Percentiles rank a stretch among this genome's conserved stretches.
Evolutionary conservation across 2,888 invertebrate species (phyloP).

Genomic region (Oscheius sp.): DNA sequence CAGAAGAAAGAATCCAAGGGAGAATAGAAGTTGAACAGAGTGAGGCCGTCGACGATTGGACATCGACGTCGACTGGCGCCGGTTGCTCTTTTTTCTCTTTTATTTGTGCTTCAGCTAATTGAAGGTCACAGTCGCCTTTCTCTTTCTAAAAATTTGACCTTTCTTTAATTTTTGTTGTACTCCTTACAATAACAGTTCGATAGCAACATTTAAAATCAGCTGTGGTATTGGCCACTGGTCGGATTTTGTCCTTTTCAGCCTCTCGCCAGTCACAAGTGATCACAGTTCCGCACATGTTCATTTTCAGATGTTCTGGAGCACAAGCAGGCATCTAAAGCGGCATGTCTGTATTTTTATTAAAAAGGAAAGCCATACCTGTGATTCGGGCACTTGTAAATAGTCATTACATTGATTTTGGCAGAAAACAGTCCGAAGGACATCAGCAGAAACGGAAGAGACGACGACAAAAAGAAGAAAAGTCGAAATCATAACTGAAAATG

Average conservation of each 20-base stretch:
- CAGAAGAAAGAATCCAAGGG: constrained; percentile 27
- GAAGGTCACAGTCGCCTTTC: constrained; percentile 51
- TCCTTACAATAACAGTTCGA: constrained; percentile 41
- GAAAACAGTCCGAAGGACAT: constrained; percentile 49
- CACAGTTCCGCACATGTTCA: constrained; percentile 56
- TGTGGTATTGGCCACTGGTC: constrained; percentile 45
- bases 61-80: neutral
- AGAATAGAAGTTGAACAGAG: constrained; percentile 8
- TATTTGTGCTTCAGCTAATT: constrained; percentile 28
- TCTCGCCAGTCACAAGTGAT: constrained; percentile 55
- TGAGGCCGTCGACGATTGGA: constrained; percentile 6
- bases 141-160: constrained; percentile 41
- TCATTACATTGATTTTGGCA: constrained; percentile 49
- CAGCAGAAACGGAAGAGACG: constrained; percentile 19
- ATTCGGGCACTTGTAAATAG: constrained; percentile 48
- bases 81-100: neutral
- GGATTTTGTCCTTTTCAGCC: constrained; percentile 47
- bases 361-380: constrained; percentile 3
- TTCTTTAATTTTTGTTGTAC: neutral
- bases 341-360: too few species aligned
- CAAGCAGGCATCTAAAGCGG: constrained; percentile 43
- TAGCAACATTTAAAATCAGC: constrained; percentile 54
- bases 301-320: constrained; percentile 39
- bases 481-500: neutral
- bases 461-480: constrained; percentile 17